Evolutionary conservation across 2,113 vertebrate species (phyloP).

Genomic region (Globicephala melas): DNA sequence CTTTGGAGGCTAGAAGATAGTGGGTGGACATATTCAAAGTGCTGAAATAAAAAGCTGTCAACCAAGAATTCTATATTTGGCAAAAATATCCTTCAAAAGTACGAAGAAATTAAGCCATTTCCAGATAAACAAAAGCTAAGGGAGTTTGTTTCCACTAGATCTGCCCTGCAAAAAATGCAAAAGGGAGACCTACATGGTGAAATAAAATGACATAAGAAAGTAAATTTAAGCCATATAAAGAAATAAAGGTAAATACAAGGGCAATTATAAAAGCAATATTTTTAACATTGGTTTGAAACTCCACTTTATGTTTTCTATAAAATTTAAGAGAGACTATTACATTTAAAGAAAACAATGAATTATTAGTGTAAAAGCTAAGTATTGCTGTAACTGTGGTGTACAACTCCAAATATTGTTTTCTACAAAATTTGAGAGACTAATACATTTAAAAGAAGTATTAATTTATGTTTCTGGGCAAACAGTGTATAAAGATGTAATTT

Average conservation of each 20-base stretch:
- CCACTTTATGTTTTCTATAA: background rate
- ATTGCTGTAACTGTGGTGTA: background rate
- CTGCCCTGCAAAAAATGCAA: background rate
- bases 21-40: background rate
- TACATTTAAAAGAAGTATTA: background rate
- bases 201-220: background rate
- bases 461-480: background rate
- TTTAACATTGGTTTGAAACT: background rate
- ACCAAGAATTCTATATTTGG: background rate
- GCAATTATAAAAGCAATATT: background rate
- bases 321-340: background rate
- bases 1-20: background rate
- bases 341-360: background rate
- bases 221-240: background rate
- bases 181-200: background rate
- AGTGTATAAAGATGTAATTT: background rate
- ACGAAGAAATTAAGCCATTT: background rate
- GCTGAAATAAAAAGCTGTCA: background rate
- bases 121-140: background rate
- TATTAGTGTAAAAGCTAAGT: background rate
- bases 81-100: background rate
- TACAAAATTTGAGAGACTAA: background rate
- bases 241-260: background rate
- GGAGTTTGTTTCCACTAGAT: background rate
- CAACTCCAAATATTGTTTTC: background rate